A percentile compares a stretch with the other conserved stretches of the same genome.
phyloP scores from a whole-genome alignment of 2,797 vertebrate genomes.

The Hafferia zeledoni region DNA sequence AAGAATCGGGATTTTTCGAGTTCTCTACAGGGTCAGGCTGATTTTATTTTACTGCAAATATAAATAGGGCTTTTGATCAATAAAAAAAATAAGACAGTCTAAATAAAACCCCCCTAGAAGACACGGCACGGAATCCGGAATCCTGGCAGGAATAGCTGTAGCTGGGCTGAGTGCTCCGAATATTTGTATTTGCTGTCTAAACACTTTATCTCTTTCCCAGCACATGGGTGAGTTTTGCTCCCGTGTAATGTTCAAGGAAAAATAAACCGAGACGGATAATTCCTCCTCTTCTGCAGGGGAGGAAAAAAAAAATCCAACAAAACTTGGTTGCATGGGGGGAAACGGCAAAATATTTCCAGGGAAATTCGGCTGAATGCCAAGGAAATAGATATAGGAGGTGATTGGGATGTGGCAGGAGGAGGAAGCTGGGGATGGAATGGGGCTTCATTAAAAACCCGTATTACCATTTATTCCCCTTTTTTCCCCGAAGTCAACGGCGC shows the following conservation, averaged over 20 bases:
- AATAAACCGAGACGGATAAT: constrained; percentile 15
- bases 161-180: constrained; percentile 10
- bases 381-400: not conserved
- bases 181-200: constrained; percentile 56
- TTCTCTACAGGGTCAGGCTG: constrained; percentile 35
- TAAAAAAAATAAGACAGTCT: not conserved
- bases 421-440: not conserved
- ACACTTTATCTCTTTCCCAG: constrained; percentile 48
- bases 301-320: not conserved
- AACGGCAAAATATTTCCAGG: not conserved
- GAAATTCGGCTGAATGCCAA: not conserved
- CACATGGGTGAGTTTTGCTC: constrained; percentile 44
- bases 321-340: not conserved
- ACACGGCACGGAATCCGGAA: not conserved
- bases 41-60: constrained; percentile 25
- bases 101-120: constrained; percentile 18
- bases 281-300: not conserved
- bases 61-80: constrained; percentile 13
- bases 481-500: rapidly evolving
- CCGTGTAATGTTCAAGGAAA: not conserved
- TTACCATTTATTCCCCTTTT: not conserved
- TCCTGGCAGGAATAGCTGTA: not conserved
- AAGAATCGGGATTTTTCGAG: constrained; percentile 46
- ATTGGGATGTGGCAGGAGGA: rapidly evolving
- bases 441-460: not conserved